phyloP scores from a whole-genome alignment of 2,888 invertebrate genomes.

The Dolichomitus sp. region DNA sequence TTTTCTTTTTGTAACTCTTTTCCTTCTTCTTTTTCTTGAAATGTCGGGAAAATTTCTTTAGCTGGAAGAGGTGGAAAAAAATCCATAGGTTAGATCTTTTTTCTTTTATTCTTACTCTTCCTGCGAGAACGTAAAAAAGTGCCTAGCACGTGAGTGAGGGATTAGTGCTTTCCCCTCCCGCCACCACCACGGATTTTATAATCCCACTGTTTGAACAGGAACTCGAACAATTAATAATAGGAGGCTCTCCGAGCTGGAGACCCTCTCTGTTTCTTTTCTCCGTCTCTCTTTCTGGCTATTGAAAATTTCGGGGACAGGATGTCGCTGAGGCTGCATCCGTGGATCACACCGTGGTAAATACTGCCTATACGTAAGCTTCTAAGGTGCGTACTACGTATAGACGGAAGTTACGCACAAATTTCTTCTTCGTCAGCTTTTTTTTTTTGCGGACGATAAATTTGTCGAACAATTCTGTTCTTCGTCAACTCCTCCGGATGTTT shows the following conservation, averaged over 20 bases:
- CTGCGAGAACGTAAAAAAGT: constrained; percentile 37
- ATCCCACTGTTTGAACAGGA: constrained; percentile 83
- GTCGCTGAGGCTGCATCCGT: constrained; percentile 60
- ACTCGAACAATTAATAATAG: constrained; percentile 84
- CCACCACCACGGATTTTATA: constrained; percentile 77
- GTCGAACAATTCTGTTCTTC: neutral
- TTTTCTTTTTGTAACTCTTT: too few species aligned
- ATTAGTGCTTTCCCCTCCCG: constrained; percentile 42
- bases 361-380: constrained; percentile 5
- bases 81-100: too few species aligned
- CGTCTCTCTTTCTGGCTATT: constrained; percentile 49
- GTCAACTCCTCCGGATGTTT: constrained; percentile 1
- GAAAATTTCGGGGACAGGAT: constrained; percentile 64
- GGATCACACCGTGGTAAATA: constrained; percentile 40
- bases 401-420: neutral
- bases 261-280: constrained; percentile 29
- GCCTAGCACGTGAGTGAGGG: constrained; percentile 54
- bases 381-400: neutral
- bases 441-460: constrained; percentile 13
- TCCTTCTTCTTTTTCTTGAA: too few species aligned
- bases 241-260: constrained; percentile 70
- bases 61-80: too few species aligned
- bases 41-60: too few species aligned
- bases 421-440: constrained; percentile 1
- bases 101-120: too few species aligned